phyloP scores from a whole-genome alignment of 2,888 invertebrate species.

The Morpho achilles region DNA sequence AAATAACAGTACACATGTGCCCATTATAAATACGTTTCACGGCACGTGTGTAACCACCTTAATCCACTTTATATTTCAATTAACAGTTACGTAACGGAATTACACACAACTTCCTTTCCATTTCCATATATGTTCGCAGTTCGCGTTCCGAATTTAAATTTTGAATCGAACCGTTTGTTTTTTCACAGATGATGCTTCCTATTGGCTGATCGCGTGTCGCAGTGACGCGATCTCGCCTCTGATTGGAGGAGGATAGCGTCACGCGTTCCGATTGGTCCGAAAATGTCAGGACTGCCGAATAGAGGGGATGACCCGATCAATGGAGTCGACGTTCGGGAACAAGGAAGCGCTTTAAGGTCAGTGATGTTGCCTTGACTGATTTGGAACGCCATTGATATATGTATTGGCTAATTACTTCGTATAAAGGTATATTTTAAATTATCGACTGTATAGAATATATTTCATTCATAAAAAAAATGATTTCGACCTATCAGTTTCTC shows the following conservation, averaged over 20 bases:
- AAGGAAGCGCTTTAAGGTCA: slow-evolving; percentile 70
- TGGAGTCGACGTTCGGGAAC: slow-evolving; percentile 71
- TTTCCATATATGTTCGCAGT: slow-evolving; percentile 36
- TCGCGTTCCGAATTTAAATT: slow-evolving; percentile 42
- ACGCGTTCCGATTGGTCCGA: slow-evolving; percentile 46
- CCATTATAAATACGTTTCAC: slow-evolving; percentile 9
- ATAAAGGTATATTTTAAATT: background rate
- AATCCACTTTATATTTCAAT: slow-evolving; percentile 25
- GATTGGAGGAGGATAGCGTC: slow-evolving; percentile 48
- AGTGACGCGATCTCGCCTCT: slow-evolving; percentile 43
- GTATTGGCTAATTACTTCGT: background rate
- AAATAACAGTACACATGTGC: slow-evolving; percentile 3
- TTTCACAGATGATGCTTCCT: slow-evolving; percentile 30
- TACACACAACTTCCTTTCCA: slow-evolving; percentile 39
- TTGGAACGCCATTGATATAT: slow-evolving; percentile 5
- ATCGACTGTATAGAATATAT: no score
- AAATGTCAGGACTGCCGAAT: slow-evolving; percentile 71
- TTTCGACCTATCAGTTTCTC: no score
- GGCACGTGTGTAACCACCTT: slow-evolving; percentile 15
- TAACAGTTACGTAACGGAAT: slow-evolving; percentile 42
- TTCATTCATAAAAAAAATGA: no score
- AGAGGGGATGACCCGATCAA: slow-evolving; percentile 65
- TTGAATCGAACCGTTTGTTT: slow-evolving; percentile 22
- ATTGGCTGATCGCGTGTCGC: slow-evolving; percentile 36
- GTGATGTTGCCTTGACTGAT: background rate